Base-by-base conservation (phyloP, 1,140 invertebrate species). In the Wasmannia auropunctata region DNA sequence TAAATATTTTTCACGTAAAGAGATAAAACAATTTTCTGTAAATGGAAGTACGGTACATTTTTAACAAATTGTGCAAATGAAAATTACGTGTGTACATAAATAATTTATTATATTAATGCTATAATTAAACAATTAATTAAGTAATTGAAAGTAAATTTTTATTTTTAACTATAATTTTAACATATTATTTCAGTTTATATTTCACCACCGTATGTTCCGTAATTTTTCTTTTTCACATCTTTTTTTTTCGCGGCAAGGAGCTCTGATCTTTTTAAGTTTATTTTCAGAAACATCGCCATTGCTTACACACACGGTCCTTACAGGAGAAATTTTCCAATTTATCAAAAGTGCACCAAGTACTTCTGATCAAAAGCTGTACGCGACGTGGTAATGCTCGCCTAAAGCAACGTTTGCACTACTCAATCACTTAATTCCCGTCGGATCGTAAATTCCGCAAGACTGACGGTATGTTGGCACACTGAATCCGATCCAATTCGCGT, bases 401-500 rank as follows among this genome's bases (percentile, higher is more conserved):
- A 58, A 83, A 83, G 51, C 51, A 58, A 74, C 43, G 76, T 14
- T 16, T 67, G 60, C n/a, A 37, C 79, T 58, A 58, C 34, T 81
- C 49, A 37, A 72, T 81, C 65, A 58, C 40, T 58, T 72, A 58
- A 74, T 58, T 72, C 25, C 67, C 31, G n/a, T 31, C 28, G 16
- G 40, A 58, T 25, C 22, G 25, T 31, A 72, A 81, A 81, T 81
- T 46, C 19, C 37, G 34, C n/a, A n/a, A 37, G 49, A 49, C 16
- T 19, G 46, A 69, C 46, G 22, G 19, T 46, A 34, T 25, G 16
- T n/a, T 40, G 49, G 25, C 49, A 70, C 25, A 43, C 58, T 43
- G 37, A 81, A 80, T 69, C 43, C 43, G 22, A n/a, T 51, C 14
- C 63, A 56, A 81, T 72, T 58, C 49, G 19, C 51, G 77, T 81